Evolutionary conservation across 1,140 invertebrate genomes (phyloP).

Genomic region (Plectrocnemia conspersa): DNA sequence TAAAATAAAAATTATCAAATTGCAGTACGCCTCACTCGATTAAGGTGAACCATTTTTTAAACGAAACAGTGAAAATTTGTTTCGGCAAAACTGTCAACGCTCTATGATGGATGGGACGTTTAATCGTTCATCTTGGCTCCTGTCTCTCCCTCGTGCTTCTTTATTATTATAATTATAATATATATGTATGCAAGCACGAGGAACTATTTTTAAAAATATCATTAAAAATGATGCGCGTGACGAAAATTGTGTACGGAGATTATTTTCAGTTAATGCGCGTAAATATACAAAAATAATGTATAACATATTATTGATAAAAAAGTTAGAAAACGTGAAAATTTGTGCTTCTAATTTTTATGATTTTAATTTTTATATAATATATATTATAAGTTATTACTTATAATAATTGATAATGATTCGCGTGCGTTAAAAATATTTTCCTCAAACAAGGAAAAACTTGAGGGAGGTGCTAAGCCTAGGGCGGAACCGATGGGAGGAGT

Average conservation of each 20-base stretch:
- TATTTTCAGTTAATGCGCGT: not conserved
- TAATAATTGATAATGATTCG: too few species aligned
- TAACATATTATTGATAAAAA: not conserved
- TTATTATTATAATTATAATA: not conserved
- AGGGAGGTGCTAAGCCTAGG: too few species aligned
- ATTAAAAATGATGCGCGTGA: not conserved
- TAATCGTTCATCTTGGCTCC: constrained; percentile 16
- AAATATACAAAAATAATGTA: not conserved
- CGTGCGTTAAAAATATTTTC: too few species aligned
- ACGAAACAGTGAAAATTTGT: constrained; percentile 12
- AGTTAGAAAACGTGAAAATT: too few species aligned
- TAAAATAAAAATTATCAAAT: not conserved
- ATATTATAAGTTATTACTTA: too few species aligned
- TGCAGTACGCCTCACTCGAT: not conserved
- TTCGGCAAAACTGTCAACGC: constrained; percentile 12
- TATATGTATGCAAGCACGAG: not conserved
- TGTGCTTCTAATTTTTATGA: too few species aligned
- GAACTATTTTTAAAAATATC: constrained; percentile 1
- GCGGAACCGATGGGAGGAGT: too few species aligned
- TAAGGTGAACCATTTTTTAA: not conserved
- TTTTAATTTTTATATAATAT: too few species aligned
- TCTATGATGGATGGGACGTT: constrained; percentile 9
- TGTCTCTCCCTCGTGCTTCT: not conserved
- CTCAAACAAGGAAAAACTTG: too few species aligned
- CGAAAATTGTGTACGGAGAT: not conserved